These are phyloP conservation scores for Cynodonichthys magdalenae DNA, from an alignment of 2,797 vertebrate species.

Conservation along the genomic window DNA sequence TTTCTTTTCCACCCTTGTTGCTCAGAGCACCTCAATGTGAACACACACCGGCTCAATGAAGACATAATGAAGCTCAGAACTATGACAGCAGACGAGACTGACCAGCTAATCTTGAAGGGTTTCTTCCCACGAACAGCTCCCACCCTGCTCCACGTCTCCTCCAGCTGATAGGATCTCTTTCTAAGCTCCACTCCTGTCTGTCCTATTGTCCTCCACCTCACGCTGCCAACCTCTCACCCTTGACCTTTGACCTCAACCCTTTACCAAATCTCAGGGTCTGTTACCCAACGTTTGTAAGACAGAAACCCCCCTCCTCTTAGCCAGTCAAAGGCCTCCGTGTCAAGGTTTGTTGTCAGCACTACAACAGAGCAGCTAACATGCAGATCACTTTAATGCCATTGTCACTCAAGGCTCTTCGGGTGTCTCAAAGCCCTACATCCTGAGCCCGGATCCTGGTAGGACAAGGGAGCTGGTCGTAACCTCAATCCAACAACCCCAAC, in stretches of 20 bases:
- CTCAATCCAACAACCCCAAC: constrained; percentile 56
- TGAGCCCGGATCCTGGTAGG: constrained; percentile 50
- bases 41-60: constrained; percentile 55
- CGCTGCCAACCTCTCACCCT: constrained; percentile 74
- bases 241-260: constrained; percentile 70
- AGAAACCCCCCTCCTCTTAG: constrained; percentile 37
- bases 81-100: constrained; percentile 59
- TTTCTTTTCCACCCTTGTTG: constrained; percentile 51
- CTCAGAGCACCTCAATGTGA: constrained; percentile 33
- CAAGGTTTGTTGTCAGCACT: constrained; percentile 53
- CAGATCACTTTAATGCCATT: constrained; percentile 66
- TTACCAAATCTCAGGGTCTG: constrained; percentile 34
- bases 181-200: constrained; percentile 39
- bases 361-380: constrained; percentile 64
- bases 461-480: constrained; percentile 29
- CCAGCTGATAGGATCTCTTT: constrained; percentile 71
- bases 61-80: constrained; percentile 65
- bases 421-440: constrained; percentile 42
- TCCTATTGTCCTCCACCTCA: constrained; percentile 64
- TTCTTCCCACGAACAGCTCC: constrained; percentile 69
- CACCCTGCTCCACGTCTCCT: constrained; percentile 39
- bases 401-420: constrained; percentile 34
- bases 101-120: constrained; percentile 61
- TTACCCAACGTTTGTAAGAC: constrained; percentile 42
- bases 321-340: constrained; percentile 39